Evolutionary conservation across 2,797 vertebrate species (phyloP), one percentile per base, ranked within the genome.

Genomic region (Mergus octosetaceus): DNA sequence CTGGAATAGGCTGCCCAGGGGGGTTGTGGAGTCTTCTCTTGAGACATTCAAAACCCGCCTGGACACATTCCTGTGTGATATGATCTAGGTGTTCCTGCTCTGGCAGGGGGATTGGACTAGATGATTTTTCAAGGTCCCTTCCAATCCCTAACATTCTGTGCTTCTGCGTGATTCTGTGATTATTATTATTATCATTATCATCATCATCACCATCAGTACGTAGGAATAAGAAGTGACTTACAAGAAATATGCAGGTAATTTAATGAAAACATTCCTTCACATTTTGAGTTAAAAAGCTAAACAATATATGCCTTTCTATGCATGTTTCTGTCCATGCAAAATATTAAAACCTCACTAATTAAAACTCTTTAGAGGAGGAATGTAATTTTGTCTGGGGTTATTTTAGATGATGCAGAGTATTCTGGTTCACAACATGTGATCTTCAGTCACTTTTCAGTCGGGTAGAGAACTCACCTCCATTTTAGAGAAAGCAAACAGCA

Each of bases 361-460:
- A 54, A 5, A 54, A 4, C 2, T n/a, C 58, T 66, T 43, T 13
- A 4, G 13, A 7, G 3, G 6, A 3, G 14, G 9, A 54, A 27
- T 1, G 6, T 61, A 66, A 10, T 68, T 78, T 78, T 17, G 3
- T 61, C 75, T 43, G 8, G 12, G 3, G 45, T 32, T 88, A 28
- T 43, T 39, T 90, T 65, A 36, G 4, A 6, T 24, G 9, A 4
- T 36, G 21, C 10, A 75, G 34, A 13, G 53, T 3, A 14, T 62
- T 72, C 38, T 38, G 69, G 45, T 64, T 11, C 34, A 62, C 43
- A 76, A 19, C 71, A n/a, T n/a, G 5, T 45, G 9, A 83, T 24
- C 15, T 72, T 65, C 17, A 38, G 19, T 13, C 64, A 34, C 19
- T 65, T 75, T 85, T 92, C 74, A 3, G 84, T 84, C 25, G 57